Conservation (phyloP, 2,797 vertebrate genomes). For the Lepidocolaptes lacrymiger region DNA sequence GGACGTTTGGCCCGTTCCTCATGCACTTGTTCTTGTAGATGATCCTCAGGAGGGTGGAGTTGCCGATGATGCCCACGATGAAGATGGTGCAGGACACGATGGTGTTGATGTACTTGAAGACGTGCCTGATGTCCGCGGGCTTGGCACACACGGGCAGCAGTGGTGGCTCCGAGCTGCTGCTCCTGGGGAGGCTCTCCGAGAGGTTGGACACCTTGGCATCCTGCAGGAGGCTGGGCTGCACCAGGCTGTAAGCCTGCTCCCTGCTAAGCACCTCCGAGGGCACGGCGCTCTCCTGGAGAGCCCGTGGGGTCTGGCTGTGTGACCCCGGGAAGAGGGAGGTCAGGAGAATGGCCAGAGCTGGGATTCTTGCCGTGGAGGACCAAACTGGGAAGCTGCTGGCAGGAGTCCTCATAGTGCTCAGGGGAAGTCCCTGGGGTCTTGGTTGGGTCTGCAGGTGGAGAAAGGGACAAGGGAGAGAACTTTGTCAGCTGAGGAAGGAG, state of each 20-base stretch:
- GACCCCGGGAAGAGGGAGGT: neutral
- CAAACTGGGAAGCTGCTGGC: rapidly evolving
- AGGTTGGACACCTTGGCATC: neutral
- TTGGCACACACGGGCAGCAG: constrained; percentile 80
- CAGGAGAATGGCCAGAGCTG: neutral
- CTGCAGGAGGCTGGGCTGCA: neutral
- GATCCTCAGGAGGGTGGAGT: constrained; percentile 86
- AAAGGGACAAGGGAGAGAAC: neutral
- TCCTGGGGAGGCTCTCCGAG: neutral
- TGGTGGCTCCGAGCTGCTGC: constrained; percentile 17
- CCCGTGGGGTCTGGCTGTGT: neutral
- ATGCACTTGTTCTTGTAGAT: constrained; percentile 93
- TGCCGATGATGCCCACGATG: constrained; percentile 88
- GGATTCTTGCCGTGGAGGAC: neutral
- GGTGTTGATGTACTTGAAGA: constrained; percentile 90
- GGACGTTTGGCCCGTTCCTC: constrained; percentile 90
- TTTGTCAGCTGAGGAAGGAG: neutral
- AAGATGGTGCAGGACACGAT: constrained; percentile 89
- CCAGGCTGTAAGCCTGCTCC: constrained; percentile 1
- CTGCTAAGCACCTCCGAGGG: neutral
- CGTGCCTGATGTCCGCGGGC: constrained; percentile 81
- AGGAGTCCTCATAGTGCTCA: neutral
- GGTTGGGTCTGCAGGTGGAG: neutral
- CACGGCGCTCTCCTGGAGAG: neutral
- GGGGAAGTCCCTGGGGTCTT: neutral